These are phyloP conservation scores for Engystomops pustulosus DNA, from an alignment of 2,113 vertebrate genomes.

Conservation along the genomic window DNA sequence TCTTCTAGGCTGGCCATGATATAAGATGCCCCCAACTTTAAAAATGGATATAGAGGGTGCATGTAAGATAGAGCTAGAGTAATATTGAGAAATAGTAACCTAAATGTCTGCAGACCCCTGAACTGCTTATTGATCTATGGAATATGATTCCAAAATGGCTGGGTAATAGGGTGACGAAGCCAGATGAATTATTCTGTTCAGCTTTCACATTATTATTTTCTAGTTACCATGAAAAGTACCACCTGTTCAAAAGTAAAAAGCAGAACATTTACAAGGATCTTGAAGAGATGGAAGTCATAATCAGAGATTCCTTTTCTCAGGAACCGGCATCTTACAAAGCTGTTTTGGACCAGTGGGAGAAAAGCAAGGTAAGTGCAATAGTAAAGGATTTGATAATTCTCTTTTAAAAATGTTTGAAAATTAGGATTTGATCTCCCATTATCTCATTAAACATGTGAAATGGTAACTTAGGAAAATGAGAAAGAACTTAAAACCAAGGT, in stretches of 20 bases:
- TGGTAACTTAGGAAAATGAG: too few relatives aligned
- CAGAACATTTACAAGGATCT: constrained; percentile 74
- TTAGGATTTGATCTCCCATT: too few relatives aligned
- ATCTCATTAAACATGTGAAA: too few relatives aligned
- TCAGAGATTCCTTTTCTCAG: constrained; percentile 68
- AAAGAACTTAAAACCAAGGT: too few relatives aligned
- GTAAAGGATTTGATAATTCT: background rate
- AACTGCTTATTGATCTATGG: too few relatives aligned
- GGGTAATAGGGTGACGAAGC: background rate
- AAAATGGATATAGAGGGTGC: too few relatives aligned
- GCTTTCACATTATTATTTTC: constrained; percentile 21
- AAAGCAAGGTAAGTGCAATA: constrained; percentile 75
- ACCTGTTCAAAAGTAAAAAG: constrained; percentile 67
- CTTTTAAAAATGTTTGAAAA: background rate
- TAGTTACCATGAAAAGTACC: constrained; percentile 81
- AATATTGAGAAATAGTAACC: too few relatives aligned
- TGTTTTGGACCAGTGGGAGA: constrained; percentile 74
- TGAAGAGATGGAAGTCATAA: constrained; percentile 67
- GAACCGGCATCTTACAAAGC: constrained; percentile 79
- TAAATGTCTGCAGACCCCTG: too few relatives aligned
- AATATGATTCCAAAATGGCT: background rate
- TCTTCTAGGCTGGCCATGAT: too few relatives aligned
- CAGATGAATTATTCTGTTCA: background rate
- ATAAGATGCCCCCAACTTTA: too few relatives aligned
- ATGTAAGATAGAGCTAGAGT: too few relatives aligned